Percentiles rank a stretch among this genome's conserved stretches.
Conservation (phyloP, 2,113 vertebrate species). For the Myrmophylax atrothorax region DNA sequence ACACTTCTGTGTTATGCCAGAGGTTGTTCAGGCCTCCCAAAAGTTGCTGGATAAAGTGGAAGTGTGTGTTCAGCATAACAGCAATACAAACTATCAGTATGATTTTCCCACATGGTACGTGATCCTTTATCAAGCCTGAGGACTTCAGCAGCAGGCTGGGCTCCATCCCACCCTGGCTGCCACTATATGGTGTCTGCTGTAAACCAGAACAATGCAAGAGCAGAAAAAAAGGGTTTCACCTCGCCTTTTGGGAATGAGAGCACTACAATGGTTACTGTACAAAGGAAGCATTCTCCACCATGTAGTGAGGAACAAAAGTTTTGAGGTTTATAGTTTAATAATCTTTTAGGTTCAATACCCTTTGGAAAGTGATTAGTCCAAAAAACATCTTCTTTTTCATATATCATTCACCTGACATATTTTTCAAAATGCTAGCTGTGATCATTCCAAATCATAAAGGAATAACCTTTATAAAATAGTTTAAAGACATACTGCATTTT, state of each 20-base stretch:
- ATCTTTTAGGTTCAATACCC: not conserved
- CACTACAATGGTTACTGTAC: not conserved
- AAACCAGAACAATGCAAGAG: not conserved
- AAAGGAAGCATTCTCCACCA: not conserved
- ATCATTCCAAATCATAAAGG: not conserved
- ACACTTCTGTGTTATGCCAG: not conserved
- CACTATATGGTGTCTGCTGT: not conserved
- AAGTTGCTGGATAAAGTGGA: not conserved
- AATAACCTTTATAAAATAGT: not conserved
- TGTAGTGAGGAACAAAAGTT: not conserved
- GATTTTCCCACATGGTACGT: not conserved
- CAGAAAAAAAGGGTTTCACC: not conserved
- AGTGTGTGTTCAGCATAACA: not conserved
- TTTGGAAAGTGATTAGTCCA: not conserved
- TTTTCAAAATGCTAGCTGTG: not conserved
- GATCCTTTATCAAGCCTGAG: not conserved
- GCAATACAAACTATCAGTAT: not conserved
- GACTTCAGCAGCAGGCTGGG: not conserved
- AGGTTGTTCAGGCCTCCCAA: not conserved
- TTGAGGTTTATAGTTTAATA: not conserved
- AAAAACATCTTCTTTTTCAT: not conserved
- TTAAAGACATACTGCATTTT: not conserved
- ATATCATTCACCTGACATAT: not conserved
- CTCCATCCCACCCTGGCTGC: not conserved
- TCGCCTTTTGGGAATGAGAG: not conserved